Evolutionary conservation across 2,797 vertebrate genomes (phyloP).

Genomic region (Limnodromus scolopaceus): DNA sequence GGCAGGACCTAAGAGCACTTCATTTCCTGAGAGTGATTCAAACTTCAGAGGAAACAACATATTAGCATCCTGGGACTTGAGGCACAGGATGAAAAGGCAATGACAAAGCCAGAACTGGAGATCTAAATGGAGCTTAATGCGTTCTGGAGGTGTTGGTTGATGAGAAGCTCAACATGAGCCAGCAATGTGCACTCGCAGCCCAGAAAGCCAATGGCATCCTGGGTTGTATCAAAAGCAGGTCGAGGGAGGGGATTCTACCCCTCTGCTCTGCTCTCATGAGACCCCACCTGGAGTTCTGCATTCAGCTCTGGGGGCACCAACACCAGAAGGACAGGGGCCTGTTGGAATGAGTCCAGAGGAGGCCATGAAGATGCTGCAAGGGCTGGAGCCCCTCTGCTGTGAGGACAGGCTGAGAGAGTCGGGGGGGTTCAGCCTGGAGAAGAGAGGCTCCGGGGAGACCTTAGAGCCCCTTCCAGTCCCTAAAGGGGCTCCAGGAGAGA

Average conservation of each 20-base stretch:
- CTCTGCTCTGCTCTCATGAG: neutral
- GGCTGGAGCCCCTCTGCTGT: neutral
- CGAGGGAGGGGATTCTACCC: neutral
- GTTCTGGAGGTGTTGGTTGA: neutral
- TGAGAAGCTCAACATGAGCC: neutral
- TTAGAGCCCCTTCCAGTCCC: neutral
- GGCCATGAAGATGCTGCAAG: neutral
- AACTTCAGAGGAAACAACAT: neutral
- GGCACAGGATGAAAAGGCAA: neutral
- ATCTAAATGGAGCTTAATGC: fast-evolving
- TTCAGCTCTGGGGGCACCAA: neutral
- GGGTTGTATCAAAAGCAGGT: neutral
- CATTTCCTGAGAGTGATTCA: neutral
- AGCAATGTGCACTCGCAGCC: neutral
- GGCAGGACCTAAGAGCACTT: neutral
- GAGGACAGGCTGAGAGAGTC: neutral
- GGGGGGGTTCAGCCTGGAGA: neutral
- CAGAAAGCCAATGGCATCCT: neutral
- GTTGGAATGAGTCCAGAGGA: neutral
- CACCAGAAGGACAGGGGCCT: neutral
- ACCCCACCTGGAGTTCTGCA: neutral
- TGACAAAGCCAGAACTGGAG: neutral
- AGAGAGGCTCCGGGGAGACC: neutral
- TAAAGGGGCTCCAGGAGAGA: neutral
- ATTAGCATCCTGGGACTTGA: neutral